Conservation (phyloP, 2,113 vertebrate species). For the Notothenia coriiceps region DNA sequence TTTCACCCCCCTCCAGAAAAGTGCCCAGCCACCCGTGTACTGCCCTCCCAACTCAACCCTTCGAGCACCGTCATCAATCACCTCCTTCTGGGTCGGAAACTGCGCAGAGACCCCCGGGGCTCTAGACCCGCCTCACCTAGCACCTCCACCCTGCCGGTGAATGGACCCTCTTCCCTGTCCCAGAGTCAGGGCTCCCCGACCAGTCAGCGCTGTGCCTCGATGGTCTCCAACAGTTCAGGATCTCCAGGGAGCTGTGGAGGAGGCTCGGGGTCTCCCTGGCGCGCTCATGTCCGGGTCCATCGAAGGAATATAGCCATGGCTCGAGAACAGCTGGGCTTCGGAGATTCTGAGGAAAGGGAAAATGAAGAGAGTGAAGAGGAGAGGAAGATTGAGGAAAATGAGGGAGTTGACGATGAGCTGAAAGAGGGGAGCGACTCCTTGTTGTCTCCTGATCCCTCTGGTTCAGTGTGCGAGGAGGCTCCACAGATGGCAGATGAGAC, state of each 20-base stretch:
- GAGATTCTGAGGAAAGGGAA: conserved; percentile 87
- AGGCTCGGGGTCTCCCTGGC: conserved; percentile 91
- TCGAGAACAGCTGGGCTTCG: conserved; percentile 88
- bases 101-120: conserved; percentile 68
- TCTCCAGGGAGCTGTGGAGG: conserved; percentile 79
- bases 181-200: conserved; percentile 60
- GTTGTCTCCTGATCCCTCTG: conserved; percentile 1
- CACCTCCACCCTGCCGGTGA: conserved; percentile 33
- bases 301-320: conserved; percentile 88
- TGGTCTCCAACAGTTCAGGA: conserved; percentile 41
- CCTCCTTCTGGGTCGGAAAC: conserved; percentile 94
- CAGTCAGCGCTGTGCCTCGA: conserved; percentile 44
- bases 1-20: conserved; percentile 85
- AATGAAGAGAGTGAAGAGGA: conserved; percentile 73
- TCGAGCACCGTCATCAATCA: conserved; percentile 95
- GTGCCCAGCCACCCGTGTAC: conserved; percentile 91
- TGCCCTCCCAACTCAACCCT: conserved; percentile 93
- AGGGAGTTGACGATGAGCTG: conserved; percentile 57
- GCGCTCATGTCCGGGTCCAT: conserved; percentile 92
- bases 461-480: conserved; percentile 57
- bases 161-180: conserved; percentile 76
- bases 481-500: conserved; percentile 54
- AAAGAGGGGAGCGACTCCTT: conserved; percentile 31
- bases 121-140: conserved; percentile 3
- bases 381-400: conserved; percentile 30